Base-by-base conservation (phyloP, 2,113 vertebrate genomes). In the Abramis brama region DNA sequence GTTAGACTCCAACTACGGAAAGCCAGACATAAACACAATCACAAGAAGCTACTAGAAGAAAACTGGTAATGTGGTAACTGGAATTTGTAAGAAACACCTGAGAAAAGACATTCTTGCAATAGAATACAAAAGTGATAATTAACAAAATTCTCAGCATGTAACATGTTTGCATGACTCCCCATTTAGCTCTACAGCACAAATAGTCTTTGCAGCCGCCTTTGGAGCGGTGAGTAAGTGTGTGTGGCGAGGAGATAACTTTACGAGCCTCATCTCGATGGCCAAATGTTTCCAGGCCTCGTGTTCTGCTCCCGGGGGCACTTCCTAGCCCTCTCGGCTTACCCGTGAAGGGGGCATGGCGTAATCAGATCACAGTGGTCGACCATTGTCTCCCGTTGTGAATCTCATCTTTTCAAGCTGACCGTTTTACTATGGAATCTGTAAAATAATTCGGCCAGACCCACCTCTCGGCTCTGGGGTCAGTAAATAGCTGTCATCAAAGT, bases 381-480 rank as follows among this genome's bases (percentile, higher is more conserved):
- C 50, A 87, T 90, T 86, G 88, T 90, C 87, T 87, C 90, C 87
- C 86, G 91, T 89, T 89, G 91, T 87, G 91, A 90, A 90, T 89
- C 89, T 91, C 93, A 93, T 93, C 93, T 93, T 94, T 95, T 93
- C 89, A 92, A 92, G 93, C 92, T 94, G 92, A 94, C 93, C 89
- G 89, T 95, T 95, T 95, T 92, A 94, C 90, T 90, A 89, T 85
- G 27, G 91, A 89, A 91, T 93, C 91, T 92, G 90, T 94, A 93
- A 94, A 94, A 93, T 90, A 91, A 93, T 89, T 89, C 85, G 76
- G 83, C 88, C 80, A 82, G 88, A 86, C 86, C 87, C 89, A 87
- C 79, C 87, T 74, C 81, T 85, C 79, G 47, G 68, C 66, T 77
- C 73, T 75, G 83, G 85, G 79, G 75, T 90, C 84, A 82, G 91